Conservation (phyloP, 2,888 invertebrate genomes). For the Pollenia griseotomentosa region DNA sequence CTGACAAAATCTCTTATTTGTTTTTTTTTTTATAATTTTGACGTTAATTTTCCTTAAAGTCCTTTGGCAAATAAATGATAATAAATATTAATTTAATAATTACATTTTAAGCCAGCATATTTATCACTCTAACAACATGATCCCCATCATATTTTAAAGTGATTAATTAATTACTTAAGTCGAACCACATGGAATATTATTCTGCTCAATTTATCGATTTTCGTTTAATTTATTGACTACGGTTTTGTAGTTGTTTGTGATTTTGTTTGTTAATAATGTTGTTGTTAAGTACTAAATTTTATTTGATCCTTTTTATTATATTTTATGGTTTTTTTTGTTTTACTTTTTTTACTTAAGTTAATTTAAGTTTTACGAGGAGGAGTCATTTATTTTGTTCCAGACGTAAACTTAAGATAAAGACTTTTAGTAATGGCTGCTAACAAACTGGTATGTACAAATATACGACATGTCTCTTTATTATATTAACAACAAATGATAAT, state of each 20-base stretch:
- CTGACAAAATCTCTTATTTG: background rate
- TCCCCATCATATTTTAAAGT: background rate
- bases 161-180: constrained; percentile 27
- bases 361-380: background rate
- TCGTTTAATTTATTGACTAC: constrained; percentile 42
- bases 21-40: background rate
- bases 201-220: constrained; percentile 38
- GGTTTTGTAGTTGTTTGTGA: background rate
- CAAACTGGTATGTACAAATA: too few species aligned
- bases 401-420: constrained; percentile 21
- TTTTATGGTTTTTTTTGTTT: background rate
- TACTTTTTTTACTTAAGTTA: background rate
- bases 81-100: too few species aligned
- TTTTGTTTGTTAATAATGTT: background rate
- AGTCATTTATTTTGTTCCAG: constrained; percentile 16
- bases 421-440: constrained; percentile 3
- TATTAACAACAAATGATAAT: constrained; percentile 52
- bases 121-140: constrained; percentile 19
- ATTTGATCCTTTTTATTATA: constrained; percentile 1
- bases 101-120: background rate
- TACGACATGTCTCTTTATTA: constrained; percentile 48
- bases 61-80: too few species aligned
- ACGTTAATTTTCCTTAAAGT: too few species aligned
- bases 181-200: constrained; percentile 32
- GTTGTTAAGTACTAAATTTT: background rate